Evolutionary conservation across 2,113 vertebrate species (phyloP), one percentile per base, ranked within the genome.

Genomic region (Atractosteus spatula): DNA sequence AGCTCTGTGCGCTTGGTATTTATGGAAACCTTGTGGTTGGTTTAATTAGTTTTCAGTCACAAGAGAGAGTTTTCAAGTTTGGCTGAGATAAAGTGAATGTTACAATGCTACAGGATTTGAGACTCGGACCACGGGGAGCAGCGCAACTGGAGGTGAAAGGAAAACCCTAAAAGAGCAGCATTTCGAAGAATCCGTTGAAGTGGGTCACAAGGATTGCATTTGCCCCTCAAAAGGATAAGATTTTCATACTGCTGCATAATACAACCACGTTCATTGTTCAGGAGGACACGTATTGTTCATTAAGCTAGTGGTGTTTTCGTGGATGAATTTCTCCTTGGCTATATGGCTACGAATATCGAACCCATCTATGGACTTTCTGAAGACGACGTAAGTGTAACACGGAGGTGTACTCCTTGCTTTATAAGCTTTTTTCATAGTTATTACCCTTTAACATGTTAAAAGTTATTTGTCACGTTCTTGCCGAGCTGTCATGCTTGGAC

Each of bases 291-390:
- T 29, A 29, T 29, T 29, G 47, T 51, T 51, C 73, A 72, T 74
- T 76, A 74, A 69, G 81, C 72, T 84, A 68, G 55, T 41, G 7
- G 12, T 80, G 79, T 82, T 85, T 79, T 57, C 80, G 57, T 76
- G 85, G 82, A 80, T 78, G 81, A 74, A 73, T 61, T 80, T 77
- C 73, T 29, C 65, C 41, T 87, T 74, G 69, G 76, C 87, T 91
- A 82, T 89, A 93, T 93, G 91, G 91, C 91, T 89, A 81, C 88
- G 86, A 90, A 82, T 83, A 81, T 76, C 76, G 91, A 93, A 71
- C 90, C 89, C 13, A 90, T 93, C 78, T 91, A 93, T 78, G 91
- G 91, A 82, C 90, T 93, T 79, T 91, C 91, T 76, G 91, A 93
- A 81, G 91, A 93, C 44, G 91, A 93, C 87, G 91, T 93, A 84